Evolutionary conservation across 2,797 vertebrate species (phyloP).

Genomic region (Amphiprion clarkii): DNA sequence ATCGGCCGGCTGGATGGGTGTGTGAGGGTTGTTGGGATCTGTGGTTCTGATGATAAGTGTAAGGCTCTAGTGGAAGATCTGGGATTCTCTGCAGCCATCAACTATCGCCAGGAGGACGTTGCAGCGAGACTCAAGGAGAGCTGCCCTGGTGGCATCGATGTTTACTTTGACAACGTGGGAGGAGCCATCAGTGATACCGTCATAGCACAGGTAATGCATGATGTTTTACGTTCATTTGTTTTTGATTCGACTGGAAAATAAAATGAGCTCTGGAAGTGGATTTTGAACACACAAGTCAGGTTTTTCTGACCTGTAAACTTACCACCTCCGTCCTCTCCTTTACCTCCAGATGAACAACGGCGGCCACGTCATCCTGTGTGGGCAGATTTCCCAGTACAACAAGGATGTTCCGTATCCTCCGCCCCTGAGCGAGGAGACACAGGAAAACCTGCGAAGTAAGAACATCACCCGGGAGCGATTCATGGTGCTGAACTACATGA

Average conservation of each 20-base stretch:
- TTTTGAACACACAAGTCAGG: not conserved
- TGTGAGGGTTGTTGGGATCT: slow-evolving; percentile 93
- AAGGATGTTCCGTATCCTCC: slow-evolving; percentile 95
- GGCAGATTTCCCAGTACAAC: slow-evolving; percentile 98
- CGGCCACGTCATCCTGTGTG: slow-evolving; percentile 93
- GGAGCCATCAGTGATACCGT: slow-evolving; percentile 92
- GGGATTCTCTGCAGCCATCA: slow-evolving; percentile 91
- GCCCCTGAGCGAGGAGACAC: slow-evolving; percentile 83
- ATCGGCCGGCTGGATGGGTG: slow-evolving; percentile 93
- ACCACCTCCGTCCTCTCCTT: not conserved
- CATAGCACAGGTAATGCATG: slow-evolving; percentile 89
- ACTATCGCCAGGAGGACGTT: slow-evolving; percentile 90
- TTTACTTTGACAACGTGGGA: slow-evolving; percentile 98
- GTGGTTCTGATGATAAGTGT: slow-evolving; percentile 93
- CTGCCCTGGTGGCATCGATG: slow-evolving; percentile 91
- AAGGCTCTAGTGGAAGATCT: slow-evolving; percentile 88
- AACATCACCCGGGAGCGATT: slow-evolving; percentile 94
- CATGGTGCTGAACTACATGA: slow-evolving; percentile 90
- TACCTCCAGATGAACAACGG: slow-evolving; percentile 90
- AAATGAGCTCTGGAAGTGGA: not conserved
- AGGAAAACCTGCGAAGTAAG: slow-evolving; percentile 82
- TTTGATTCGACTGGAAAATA: not conserved
- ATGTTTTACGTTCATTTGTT: not conserved
- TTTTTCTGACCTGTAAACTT: not conserved
- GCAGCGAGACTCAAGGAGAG: slow-evolving; percentile 82